Conservation (phyloP, 2,888 invertebrate species). For the Oxyteleia sp. region DNA sequence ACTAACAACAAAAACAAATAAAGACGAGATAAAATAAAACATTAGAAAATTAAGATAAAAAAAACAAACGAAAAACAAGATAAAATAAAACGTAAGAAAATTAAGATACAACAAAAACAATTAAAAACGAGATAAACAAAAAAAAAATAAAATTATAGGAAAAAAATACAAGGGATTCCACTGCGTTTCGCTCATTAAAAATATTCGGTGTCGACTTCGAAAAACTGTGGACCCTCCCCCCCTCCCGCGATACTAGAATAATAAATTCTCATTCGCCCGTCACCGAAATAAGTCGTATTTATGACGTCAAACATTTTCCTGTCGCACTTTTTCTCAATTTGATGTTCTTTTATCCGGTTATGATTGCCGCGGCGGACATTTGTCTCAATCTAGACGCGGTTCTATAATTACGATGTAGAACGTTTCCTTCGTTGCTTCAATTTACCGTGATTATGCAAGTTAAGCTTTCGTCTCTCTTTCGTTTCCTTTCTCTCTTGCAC, state of each 20-base stretch:
- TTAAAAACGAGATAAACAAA: too few relatives aligned
- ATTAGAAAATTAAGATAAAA: too few relatives aligned
- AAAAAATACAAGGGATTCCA: not conserved
- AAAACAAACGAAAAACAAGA: too few relatives aligned
- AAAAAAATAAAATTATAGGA: too few relatives aligned
- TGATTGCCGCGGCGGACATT: conserved; percentile 25
- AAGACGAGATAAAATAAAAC: too few relatives aligned
- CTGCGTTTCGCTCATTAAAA: conserved; percentile 22
- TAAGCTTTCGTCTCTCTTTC: too few relatives aligned
- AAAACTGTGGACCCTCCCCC: conserved; percentile 16
- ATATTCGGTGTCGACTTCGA: conserved; percentile 29
- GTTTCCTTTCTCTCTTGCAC: not conserved
- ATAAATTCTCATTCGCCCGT: conserved; percentile 51
- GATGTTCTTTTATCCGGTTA: conserved; percentile 31
- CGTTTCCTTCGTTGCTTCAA: conserved; percentile 29
- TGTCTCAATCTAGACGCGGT: conserved; percentile 27
- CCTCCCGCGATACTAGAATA: conserved; percentile 8
- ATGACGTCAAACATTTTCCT: conserved; percentile 47
- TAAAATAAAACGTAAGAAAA: too few relatives aligned
- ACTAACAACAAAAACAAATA: too few relatives aligned
- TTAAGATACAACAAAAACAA: too few relatives aligned
- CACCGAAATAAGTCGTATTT: conserved; percentile 42
- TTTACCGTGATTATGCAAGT: conserved; percentile 33
- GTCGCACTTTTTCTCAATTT: conserved; percentile 49
- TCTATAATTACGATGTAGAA: conserved; percentile 13